These are phyloP conservation scores for Macrosoma leucophasiata DNA, from an alignment of 2,888 invertebrate species.

Conservation along the genomic window DNA sequence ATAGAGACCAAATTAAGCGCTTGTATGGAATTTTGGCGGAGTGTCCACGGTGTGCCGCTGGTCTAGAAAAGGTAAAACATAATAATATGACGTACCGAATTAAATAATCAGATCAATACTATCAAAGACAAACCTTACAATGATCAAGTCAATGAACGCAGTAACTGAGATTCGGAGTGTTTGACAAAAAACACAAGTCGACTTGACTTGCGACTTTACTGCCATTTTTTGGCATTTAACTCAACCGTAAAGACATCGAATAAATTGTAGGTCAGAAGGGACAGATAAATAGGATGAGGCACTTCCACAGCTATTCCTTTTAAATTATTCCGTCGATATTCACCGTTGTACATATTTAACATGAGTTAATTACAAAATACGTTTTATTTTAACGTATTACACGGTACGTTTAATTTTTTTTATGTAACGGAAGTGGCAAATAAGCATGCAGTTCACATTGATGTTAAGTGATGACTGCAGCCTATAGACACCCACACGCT, in stretches of 20 bases:
- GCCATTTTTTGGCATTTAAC: slow-evolving; percentile 70
- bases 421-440: not conserved
- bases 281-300: slow-evolving; percentile 64
- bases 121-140: too few species aligned
- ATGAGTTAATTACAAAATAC: slow-evolving; percentile 28
- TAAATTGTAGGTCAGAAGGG: slow-evolving; percentile 74
- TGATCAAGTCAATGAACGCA: too few species aligned
- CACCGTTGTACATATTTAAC: slow-evolving; percentile 36
- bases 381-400: slow-evolving; percentile 23
- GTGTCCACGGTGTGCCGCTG: too few species aligned
- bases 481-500: not conserved
- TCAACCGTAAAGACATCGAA: slow-evolving; percentile 71
- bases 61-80: too few species aligned
- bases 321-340: slow-evolving; percentile 58
- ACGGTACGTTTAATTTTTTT: not conserved
- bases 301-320: slow-evolving; percentile 54
- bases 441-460: not conserved
- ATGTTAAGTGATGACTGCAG: not conserved
- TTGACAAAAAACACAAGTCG: too few species aligned
- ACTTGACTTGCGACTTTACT: slow-evolving; percentile 63
- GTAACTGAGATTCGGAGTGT: too few species aligned
- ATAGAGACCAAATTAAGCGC: too few species aligned
- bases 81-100: too few species aligned
- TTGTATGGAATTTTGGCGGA: too few species aligned
- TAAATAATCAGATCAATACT: too few species aligned